phyloP scores from a whole-genome alignment of 2,113 vertebrate species.

The Podocnemis expansa region DNA sequence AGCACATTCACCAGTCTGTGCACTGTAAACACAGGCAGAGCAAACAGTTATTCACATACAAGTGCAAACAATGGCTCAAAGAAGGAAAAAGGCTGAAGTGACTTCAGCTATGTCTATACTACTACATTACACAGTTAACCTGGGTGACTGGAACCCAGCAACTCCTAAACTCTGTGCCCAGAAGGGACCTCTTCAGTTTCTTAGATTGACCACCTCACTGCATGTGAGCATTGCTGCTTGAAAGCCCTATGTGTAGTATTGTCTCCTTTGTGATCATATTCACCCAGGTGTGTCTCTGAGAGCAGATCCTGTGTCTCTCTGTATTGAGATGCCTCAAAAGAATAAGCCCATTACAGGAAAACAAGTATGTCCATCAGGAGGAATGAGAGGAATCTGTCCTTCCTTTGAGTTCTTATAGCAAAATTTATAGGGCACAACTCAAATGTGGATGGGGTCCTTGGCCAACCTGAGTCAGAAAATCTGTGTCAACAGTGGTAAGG shows the following conservation, averaged over 20 bases:
- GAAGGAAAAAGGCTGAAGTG: neutral
- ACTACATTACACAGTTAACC: fast-evolving
- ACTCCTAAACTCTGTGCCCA: neutral
- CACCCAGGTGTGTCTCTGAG: fast-evolving
- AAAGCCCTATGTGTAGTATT: neutral
- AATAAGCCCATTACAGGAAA: neutral
- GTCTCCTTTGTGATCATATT: neutral
- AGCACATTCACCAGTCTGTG: neutral
- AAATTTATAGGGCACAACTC: neutral
- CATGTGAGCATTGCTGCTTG: fast-evolving
- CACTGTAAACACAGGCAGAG: neutral
- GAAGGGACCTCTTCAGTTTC: neutral
- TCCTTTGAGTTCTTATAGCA: neutral
- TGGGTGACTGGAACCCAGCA: fast-evolving
- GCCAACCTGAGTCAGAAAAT: neutral
- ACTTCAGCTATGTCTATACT: fast-evolving
- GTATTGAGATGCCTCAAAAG: neutral
- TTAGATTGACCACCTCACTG: fast-evolving
- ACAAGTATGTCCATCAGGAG: neutral
- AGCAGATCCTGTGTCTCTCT: neutral
- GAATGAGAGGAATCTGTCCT: neutral
- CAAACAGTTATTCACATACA: fast-evolving
- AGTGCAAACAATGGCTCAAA: neutral
- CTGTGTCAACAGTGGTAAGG: neutral
- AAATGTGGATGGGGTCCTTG: neutral